phyloP scores from a whole-genome alignment of 1,140 invertebrate species.

The Camponotus vicinus region DNA sequence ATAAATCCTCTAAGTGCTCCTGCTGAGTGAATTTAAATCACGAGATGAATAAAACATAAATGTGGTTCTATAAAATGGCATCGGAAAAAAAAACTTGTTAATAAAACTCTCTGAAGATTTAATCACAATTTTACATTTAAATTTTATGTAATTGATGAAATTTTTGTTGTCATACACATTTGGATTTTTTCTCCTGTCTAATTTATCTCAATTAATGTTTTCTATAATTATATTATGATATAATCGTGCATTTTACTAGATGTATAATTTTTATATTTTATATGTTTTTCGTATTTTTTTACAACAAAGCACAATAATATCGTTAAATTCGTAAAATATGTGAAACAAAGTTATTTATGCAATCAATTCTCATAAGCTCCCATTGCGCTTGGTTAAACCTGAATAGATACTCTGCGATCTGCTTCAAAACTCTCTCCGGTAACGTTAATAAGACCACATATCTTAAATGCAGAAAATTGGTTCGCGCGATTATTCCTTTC shows the following conservation, averaged over 20 bases:
- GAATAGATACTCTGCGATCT: constrained; percentile 19
- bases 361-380: not conserved
- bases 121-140: constrained; percentile 9
- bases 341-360: constrained; percentile 5
- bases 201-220: no score
- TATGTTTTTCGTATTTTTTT: not conserved
- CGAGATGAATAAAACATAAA: not conserved
- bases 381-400: constrained; percentile 18
- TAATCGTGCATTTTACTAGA: not conserved
- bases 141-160: not conserved
- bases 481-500: constrained; percentile 30
- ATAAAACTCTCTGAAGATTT: not conserved
- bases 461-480: constrained; percentile 38
- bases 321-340: constrained; percentile 15
- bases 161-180: not conserved
- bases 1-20: not conserved
- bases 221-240: not conserved
- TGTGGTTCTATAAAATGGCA: not conserved
- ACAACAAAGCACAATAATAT: not conserved
- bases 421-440: not conserved
- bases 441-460: constrained; percentile 28
- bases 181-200: not conserved
- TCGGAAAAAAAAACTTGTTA: not conserved
- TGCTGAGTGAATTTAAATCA: constrained; percentile 2
- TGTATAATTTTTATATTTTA: constrained; percentile 8